phyloP scores from a whole-genome alignment of 2,797 vertebrate species.

The Sebastes miniatus region DNA sequence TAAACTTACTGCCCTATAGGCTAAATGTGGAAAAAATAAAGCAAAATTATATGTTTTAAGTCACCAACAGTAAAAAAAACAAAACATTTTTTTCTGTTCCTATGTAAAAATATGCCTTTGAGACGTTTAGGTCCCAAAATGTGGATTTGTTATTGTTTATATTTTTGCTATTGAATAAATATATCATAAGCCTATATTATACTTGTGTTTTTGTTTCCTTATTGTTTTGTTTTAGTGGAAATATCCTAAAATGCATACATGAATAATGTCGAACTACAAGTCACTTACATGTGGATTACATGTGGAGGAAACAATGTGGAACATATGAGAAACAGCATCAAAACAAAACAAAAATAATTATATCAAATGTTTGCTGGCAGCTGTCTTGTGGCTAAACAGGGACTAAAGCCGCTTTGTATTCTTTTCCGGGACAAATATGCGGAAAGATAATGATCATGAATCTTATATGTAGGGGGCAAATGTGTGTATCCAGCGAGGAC shows the following conservation, averaged over 20 bases:
- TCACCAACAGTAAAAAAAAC: neutral
- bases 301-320: neutral
- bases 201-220: neutral
- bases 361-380: neutral
- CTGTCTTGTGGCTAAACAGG: neutral
- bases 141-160: neutral
- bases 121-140: neutral
- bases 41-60: neutral
- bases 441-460: neutral
- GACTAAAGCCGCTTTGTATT: neutral
- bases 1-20: neutral
- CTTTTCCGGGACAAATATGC: neutral
- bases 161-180: slow-evolving; percentile 54
- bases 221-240: neutral
- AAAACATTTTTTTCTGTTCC: neutral
- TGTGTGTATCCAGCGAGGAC: neutral
- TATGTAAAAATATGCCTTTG: neutral
- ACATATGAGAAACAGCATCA: neutral
- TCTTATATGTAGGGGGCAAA: neutral
- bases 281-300: neutral
- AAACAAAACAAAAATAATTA: neutral
- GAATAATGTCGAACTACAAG: neutral
- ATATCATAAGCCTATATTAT: neutral
- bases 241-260: neutral
- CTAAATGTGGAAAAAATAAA: neutral